Evolutionary conservation across 2,888 invertebrate species (phyloP).

Genomic region (Drosophila anomelani): DNA sequence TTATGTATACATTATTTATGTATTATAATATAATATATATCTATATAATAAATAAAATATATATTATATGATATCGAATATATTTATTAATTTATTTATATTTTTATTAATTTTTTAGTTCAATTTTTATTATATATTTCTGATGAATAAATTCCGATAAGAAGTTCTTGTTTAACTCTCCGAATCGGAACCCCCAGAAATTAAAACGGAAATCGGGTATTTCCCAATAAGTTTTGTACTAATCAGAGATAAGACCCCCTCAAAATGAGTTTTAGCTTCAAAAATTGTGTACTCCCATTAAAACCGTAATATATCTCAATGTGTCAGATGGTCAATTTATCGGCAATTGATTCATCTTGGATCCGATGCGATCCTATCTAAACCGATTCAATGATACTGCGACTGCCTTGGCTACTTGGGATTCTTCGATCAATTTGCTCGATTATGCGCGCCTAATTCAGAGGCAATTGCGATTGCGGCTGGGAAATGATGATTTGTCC

Average conservation of each 20-base stretch:
- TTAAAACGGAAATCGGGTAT: neutral
- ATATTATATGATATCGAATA: no score
- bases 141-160: neutral
- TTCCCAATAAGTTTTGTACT: neutral
- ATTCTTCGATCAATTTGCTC: slow-evolving; percentile 31
- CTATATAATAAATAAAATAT: no score
- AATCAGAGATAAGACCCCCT: neutral
- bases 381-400: slow-evolving; percentile 1
- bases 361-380: neutral
- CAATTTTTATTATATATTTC: neutral
- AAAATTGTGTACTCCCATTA: neutral
- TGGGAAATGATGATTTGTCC: slow-evolving; percentile 31
- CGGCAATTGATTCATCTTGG: slow-evolving; percentile 23
- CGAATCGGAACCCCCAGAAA: neutral
- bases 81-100: no score
- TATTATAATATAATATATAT: neutral
- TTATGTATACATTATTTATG: neutral
- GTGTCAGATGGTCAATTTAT: slow-evolving; percentile 21
- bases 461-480: slow-evolving; percentile 27
- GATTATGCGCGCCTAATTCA: slow-evolving; percentile 39
- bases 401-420: slow-evolving; percentile 1
- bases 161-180: neutral
- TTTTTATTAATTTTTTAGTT: no score
- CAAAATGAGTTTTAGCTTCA: neutral
- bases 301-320: slow-evolving; percentile 18